Evolutionary conservation across 2,888 invertebrate species (phyloP).

Genomic region (Nomada hirtipes): DNA sequence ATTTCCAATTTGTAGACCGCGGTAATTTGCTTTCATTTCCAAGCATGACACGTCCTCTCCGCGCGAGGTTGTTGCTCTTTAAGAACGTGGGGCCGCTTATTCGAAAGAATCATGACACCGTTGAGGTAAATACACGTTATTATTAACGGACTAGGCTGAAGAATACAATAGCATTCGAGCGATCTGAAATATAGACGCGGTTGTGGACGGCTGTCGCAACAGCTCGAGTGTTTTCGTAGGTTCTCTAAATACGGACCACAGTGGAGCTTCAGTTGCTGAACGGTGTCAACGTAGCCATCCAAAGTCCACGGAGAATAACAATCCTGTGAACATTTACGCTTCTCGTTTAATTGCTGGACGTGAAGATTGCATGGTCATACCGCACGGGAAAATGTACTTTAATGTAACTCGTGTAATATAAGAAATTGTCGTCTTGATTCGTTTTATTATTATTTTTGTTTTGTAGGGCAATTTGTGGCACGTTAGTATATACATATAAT

Average conservation of each 20-base stretch:
- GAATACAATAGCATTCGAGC: slow-evolving; percentile 52
- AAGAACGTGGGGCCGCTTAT: not conserved
- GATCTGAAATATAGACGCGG: slow-evolving; percentile 73
- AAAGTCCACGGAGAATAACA: slow-evolving; percentile 56
- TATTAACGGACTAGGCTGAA: slow-evolving; percentile 48
- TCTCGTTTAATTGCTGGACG: slow-evolving; percentile 1
- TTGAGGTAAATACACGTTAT: slow-evolving; percentile 45
- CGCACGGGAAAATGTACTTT: not conserved
- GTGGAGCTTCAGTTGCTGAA: slow-evolving; percentile 61
- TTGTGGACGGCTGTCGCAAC: slow-evolving; percentile 78
- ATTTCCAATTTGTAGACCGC: slow-evolving; percentile 57
- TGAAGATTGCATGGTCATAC: not conserved
- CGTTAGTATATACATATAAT: no score
- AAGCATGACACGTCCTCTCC: slow-evolving; percentile 21
- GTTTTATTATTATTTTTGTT: not conserved
- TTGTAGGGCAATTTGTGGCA: not conserved
- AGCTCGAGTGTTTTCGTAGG: slow-evolving; percentile 78
- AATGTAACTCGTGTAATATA: no score
- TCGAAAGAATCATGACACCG: slow-evolving; percentile 56
- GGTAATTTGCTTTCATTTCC: slow-evolving; percentile 40
- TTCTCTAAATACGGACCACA: slow-evolving; percentile 66
- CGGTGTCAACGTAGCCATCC: slow-evolving; percentile 61
- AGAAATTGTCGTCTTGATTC: not conserved
- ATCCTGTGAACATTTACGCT: slow-evolving; percentile 34
- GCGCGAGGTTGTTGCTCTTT: slow-evolving; percentile 33